phyloP scores from a whole-genome alignment of 1,140 invertebrate species.

The Drosophila guanche region DNA sequence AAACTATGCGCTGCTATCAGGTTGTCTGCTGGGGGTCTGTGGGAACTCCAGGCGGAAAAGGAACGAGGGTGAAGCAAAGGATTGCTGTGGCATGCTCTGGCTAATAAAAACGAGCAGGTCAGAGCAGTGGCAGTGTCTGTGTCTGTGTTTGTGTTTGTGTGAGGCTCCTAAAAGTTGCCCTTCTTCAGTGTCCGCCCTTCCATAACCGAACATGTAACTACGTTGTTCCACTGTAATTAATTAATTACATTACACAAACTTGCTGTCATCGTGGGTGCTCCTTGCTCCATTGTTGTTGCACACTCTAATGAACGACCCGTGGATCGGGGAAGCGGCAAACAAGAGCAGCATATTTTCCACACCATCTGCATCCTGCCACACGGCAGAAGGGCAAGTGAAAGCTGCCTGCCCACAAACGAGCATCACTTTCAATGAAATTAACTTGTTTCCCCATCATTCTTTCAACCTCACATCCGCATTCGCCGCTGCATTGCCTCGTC shows the following conservation, averaged over 20 bases:
- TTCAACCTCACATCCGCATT: not conserved
- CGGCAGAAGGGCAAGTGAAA: conserved; percentile 29
- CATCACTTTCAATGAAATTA: conserved; percentile 78
- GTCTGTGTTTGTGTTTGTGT: no score
- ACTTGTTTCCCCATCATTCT: conserved; percentile 65
- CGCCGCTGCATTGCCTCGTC: no score
- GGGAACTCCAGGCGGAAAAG: not conserved
- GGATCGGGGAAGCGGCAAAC: conserved; percentile 1
- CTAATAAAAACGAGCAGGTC: conserved; percentile 54
- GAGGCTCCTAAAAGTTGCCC: not conserved
- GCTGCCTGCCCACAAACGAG: conserved; percentile 42
- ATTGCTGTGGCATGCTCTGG: conserved; percentile 15
- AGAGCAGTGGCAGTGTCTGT: not conserved
- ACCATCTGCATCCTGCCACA: conserved; percentile 4
- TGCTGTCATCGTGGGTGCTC: conserved; percentile 65
- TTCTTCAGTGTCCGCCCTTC: conserved; percentile 11
- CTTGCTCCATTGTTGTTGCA: conserved; percentile 8
- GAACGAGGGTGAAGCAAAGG: conserved; percentile 11
- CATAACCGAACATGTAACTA: conserved; percentile 43
- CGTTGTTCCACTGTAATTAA: conserved; percentile 76
- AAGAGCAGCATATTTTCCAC: not conserved
- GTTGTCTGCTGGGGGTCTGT: no score
- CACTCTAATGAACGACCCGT: conserved; percentile 16
- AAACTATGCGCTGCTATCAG: conserved; percentile 27
- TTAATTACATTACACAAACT: conserved; percentile 81